A percentile compares a stretch with the other conserved stretches of the same genome.
Conservation (phyloP, 2,888 invertebrate genomes). For the Linnaemya vulpina region DNA sequence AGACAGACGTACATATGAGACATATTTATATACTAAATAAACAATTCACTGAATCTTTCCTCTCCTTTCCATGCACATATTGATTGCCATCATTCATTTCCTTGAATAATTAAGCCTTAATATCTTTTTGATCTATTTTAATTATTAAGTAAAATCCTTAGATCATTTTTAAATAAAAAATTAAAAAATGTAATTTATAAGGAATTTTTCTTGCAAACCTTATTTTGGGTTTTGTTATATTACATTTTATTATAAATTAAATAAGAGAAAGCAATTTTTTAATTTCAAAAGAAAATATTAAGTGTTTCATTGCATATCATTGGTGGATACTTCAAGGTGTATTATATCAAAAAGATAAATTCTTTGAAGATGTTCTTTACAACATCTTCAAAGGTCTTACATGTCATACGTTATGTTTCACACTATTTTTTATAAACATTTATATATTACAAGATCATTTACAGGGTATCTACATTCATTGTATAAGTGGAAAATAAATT, state of each 20-base stretch:
- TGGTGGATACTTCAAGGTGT: no score
- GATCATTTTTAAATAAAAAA: conserved; percentile 41
- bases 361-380: background rate
- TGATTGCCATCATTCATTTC: conserved; percentile 41
- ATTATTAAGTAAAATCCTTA: conserved; percentile 55
- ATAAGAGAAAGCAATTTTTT: conserved; percentile 52
- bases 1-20: conserved; percentile 20
- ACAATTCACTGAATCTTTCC: conserved; percentile 56
- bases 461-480: no score
- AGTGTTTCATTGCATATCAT: no score
- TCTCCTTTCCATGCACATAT: conserved; percentile 52
- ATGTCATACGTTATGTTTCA: no score
- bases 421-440: no score
- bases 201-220: conserved; percentile 29
- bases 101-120: conserved; percentile 37
- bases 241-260: conserved; percentile 52
- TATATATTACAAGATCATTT: no score
- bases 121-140: conserved; percentile 44
- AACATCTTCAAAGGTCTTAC: no score
- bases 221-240: conserved; percentile 31
- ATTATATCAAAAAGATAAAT: no score
- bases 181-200: conserved; percentile 42
- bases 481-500: no score
- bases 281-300: conserved; percentile 46
- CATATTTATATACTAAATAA: conserved; percentile 60